Conservation (phyloP, 2,888 invertebrate genomes). For the Acleris laterana region DNA sequence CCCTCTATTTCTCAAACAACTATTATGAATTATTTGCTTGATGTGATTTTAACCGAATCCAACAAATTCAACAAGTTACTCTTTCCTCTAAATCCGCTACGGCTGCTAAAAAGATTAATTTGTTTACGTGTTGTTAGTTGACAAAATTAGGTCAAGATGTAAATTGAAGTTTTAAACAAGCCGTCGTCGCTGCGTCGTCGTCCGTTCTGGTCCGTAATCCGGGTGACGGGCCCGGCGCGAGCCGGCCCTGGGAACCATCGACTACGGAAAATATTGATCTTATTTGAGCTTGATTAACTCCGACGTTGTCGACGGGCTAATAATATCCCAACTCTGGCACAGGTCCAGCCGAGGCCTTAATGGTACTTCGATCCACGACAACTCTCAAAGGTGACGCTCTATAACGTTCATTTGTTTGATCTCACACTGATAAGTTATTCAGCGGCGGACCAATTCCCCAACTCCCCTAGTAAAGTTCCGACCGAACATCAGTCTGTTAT, state of each 20-base stretch:
- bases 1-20: too few relatives aligned
- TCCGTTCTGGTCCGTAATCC: conserved; percentile 57
- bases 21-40: too few relatives aligned
- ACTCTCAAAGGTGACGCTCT: conserved; percentile 75
- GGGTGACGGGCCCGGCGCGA: conserved; percentile 54
- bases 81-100: background rate
- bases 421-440: conserved; percentile 36
- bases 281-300: conserved; percentile 84
- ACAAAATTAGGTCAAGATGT: conserved; percentile 50
- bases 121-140: conserved; percentile 35
- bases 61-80: conserved; percentile 2
- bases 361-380: conserved; percentile 80
- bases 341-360: conserved; percentile 79
- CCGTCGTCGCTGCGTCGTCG: conserved; percentile 44
- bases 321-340: conserved; percentile 80
- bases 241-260: conserved; percentile 69
- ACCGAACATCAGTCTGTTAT: conserved; percentile 12
- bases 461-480: conserved; percentile 19
- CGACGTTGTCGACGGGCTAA: conserved; percentile 79
- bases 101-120: conserved; percentile 20
- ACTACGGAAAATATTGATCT: conserved; percentile 81
- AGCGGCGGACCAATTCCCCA: conserved; percentile 24
- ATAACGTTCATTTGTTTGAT: conserved; percentile 39
- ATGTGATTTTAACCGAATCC: background rate
- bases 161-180: conserved; percentile 47